These are phyloP conservation scores for Sericinus montela DNA, from an alignment of 2,888 invertebrate genomes.

Conservation along the genomic window DNA sequence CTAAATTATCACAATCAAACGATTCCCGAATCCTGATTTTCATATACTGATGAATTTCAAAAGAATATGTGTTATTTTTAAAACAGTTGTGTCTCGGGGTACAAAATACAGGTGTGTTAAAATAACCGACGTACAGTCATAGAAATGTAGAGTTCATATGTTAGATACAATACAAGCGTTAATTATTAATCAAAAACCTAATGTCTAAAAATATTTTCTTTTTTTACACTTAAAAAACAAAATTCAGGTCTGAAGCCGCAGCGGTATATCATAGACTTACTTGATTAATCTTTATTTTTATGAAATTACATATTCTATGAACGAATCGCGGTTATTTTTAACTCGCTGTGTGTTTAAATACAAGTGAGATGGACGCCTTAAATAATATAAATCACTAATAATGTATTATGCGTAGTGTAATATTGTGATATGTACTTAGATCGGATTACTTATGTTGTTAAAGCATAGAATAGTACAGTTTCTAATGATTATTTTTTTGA, in stretches of 20 bases:
- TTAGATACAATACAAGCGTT: too few relatives aligned
- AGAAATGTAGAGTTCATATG: neutral
- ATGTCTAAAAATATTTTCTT: too few relatives aligned
- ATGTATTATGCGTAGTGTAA: neutral
- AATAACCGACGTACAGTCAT: neutral
- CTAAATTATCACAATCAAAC: neutral
- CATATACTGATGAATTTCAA: neutral
- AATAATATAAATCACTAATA: neutral
- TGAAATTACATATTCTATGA: neutral
- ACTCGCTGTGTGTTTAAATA: neutral
- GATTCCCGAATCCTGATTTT: too few relatives aligned
- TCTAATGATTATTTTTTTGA: neutral
- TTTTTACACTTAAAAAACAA: too few relatives aligned
- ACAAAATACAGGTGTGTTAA: neutral
- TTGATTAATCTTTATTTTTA: too few relatives aligned
- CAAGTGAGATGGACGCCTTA: conserved; percentile 1
- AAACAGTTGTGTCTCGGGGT: neutral
- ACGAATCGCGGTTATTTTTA: neutral
- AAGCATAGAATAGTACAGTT: neutral
- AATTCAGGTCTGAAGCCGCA: too few relatives aligned
- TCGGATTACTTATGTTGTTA: neutral
- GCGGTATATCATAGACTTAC: too few relatives aligned
- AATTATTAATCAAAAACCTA: too few relatives aligned
- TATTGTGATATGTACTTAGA: conserved; percentile 7
- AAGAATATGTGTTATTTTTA: neutral